phyloP scores from a whole-genome alignment of 2,113 vertebrate species.

The Takifugu flavidus region DNA sequence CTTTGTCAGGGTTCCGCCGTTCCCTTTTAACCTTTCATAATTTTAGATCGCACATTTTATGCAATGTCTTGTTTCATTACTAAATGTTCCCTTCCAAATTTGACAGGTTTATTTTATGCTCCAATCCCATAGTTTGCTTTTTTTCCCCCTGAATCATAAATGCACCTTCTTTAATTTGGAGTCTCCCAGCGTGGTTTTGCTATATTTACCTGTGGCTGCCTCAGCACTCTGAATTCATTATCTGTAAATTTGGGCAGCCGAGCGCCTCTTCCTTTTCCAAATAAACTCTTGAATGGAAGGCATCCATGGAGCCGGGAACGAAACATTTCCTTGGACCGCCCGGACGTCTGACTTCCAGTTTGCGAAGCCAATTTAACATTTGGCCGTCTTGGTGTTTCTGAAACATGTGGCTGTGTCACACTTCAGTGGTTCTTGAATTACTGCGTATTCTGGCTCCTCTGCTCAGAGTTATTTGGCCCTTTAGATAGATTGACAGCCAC shows the following conservation, averaged over 20 bases:
- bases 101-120: constrained; percentile 34
- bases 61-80: constrained; percentile 39
- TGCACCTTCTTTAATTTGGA: constrained; percentile 35
- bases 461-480: not conserved
- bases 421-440: constrained; percentile 9
- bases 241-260: constrained; percentile 31
- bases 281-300: constrained; percentile 41
- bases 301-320: constrained; percentile 40
- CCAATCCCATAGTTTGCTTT: not conserved
- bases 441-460: not conserved
- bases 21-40: constrained; percentile 37
- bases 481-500: too few species aligned
- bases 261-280: constrained; percentile 34
- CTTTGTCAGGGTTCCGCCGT: constrained; percentile 44
- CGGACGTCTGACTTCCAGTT: constrained; percentile 34
- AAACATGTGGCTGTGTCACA: constrained; percentile 16
- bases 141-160: constrained; percentile 1
- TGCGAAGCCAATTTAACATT: constrained; percentile 28
- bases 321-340: constrained; percentile 35
- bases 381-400: constrained; percentile 26
- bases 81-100: constrained; percentile 33
- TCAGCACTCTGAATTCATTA: constrained; percentile 48
- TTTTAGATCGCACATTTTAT: constrained; percentile 36
- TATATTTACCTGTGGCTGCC: constrained; percentile 48
- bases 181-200: constrained; percentile 26